These are phyloP conservation scores for Lamellibrachia luymesi DNA, from an alignment of 1,140 invertebrate genomes.

Conservation along the genomic window DNA sequence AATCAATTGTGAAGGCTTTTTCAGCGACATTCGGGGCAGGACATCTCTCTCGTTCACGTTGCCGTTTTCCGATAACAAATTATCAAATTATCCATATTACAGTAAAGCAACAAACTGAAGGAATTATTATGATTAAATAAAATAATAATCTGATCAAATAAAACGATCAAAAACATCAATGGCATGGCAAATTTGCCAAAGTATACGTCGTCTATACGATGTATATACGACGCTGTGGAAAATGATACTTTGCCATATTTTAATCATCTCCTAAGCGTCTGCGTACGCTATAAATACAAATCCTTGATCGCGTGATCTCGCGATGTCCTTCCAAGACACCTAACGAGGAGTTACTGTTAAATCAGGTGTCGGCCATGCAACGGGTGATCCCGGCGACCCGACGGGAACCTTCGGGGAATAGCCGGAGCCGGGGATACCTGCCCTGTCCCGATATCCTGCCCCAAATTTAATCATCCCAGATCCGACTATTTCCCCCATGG, in stretches of 20 bases:
- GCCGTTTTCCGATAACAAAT: too few species aligned
- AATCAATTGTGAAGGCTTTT: too few species aligned
- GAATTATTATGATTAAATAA: too few species aligned
- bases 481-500: not conserved
- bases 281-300: not conserved
- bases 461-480: not conserved
- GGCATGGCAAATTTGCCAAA: too few species aligned
- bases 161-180: too few species aligned
- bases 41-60: too few species aligned
- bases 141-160: too few species aligned
- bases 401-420: not conserved
- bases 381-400: not conserved
- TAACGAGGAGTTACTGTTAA: not conserved
- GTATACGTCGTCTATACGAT: too few species aligned
- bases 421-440: not conserved
- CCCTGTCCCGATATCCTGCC: not conserved
- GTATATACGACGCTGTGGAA: not conserved
- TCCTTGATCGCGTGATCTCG: not conserved
- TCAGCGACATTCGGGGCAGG: too few species aligned
- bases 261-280: not conserved
- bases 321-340: too few species aligned
- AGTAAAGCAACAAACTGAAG: too few species aligned
- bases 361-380: not conserved
- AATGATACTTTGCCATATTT: not conserved
- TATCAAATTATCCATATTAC: too few species aligned